Percentiles rank a stretch among this genome's conserved stretches.
Evolutionary conservation across 2,797 vertebrate species (phyloP).

Genomic region (Antrozous pallidus): DNA sequence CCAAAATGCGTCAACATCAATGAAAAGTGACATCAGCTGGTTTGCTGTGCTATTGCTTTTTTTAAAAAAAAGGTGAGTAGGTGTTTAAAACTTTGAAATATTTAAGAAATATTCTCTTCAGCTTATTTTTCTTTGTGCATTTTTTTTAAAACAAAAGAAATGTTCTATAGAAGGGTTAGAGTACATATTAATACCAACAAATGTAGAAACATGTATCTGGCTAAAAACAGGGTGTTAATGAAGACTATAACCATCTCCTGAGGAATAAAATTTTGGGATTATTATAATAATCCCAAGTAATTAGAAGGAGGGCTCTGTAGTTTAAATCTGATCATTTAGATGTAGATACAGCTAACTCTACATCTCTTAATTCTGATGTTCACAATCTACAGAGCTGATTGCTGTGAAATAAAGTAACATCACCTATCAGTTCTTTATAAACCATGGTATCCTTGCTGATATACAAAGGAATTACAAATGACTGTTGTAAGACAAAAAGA

Average conservation of each 20-base stretch:
- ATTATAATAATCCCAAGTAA: background rate
- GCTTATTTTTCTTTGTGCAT: constrained; percentile 40
- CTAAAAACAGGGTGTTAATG: background rate
- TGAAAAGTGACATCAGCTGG: constrained; percentile 64
- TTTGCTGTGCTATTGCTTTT: constrained; percentile 29
- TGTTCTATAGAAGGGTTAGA: background rate
- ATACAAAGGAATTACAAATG: background rate
- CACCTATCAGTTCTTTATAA: background rate
- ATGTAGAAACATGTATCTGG: background rate
- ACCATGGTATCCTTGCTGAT: background rate
- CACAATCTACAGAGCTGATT: background rate
- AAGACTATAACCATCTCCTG: background rate
- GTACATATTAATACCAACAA: background rate
- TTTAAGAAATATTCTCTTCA: constrained; percentile 47
- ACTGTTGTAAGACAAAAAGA: background rate
- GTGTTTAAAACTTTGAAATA: constrained; percentile 65
- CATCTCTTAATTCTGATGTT: no score
- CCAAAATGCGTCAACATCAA: constrained; percentile 61
- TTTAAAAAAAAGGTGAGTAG: constrained; percentile 66
- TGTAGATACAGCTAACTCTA: no score
- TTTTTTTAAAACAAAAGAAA: constrained; percentile 44
- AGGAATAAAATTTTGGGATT: background rate
- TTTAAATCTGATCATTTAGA: background rate
- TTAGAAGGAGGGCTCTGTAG: background rate
- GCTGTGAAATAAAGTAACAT: background rate